Evolutionary conservation across 2,797 vertebrate species (phyloP).

Genomic region (Diglossa cyanea): DNA sequence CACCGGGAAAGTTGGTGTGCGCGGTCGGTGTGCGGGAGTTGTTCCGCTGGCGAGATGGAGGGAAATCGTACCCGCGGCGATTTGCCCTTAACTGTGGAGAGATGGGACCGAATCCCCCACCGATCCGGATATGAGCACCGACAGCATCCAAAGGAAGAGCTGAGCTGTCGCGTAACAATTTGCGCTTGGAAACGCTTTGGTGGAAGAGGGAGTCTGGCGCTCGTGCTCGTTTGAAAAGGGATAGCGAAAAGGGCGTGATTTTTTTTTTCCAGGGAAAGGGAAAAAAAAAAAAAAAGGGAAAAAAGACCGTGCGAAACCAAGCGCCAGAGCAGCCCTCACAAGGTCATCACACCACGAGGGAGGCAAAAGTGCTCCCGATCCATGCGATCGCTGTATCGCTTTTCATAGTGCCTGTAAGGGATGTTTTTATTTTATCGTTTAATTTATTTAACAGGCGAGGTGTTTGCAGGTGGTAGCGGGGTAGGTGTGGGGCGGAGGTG

Average conservation of each 20-base stretch:
- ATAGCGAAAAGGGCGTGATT: neutral
- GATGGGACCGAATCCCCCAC: neutral
- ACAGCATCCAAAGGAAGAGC: neutral
- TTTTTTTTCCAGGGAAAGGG: neutral
- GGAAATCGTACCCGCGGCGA: neutral
- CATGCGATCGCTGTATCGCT: neutral
- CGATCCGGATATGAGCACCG: neutral
- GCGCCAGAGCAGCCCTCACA: neutral
- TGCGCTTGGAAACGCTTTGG: neutral
- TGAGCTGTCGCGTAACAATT: neutral
- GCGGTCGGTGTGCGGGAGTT: neutral
- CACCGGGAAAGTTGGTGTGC: neutral
- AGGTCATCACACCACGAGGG: slow-evolving; percentile 41
- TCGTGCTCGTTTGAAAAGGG: neutral
- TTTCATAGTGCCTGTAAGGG: neutral
- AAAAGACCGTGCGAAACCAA: neutral
- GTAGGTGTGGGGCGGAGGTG: neutral
- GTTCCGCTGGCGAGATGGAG: neutral
- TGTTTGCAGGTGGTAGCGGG: neutral
- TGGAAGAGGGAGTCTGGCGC: neutral
- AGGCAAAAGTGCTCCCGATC: neutral
- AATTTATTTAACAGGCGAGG: neutral
- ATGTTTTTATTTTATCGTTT: neutral
- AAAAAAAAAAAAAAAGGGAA: neutral
- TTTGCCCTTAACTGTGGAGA: neutral